These are phyloP conservation scores for Beaufortia kweichowensis DNA, from an alignment of 2,113 vertebrate species.

Conservation along the genomic window DNA sequence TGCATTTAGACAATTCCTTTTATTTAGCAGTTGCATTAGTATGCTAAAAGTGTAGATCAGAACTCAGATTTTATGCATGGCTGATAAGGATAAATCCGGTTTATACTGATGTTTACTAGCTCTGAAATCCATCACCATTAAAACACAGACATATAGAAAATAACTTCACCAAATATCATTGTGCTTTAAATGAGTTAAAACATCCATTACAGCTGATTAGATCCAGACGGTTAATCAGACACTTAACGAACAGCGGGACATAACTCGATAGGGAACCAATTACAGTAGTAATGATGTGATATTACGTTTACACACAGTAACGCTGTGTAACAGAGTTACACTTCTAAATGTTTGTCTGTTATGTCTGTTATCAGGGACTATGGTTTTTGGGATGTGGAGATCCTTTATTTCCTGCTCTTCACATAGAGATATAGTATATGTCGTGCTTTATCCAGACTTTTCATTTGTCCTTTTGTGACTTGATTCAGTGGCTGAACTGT, in stretches of 20 bases:
- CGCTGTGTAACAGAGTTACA: not conserved
- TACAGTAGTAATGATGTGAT: not conserved
- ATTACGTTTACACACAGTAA: not conserved
- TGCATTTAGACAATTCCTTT: constrained; percentile 6
- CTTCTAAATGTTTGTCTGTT: not conserved
- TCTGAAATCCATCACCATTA: no score
- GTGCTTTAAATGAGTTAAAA: not conserved
- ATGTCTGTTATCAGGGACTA: not conserved
- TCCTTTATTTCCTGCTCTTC: not conserved
- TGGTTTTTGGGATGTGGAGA: not conserved
- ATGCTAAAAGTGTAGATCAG: not conserved
- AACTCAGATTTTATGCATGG: not conserved
- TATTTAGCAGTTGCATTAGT: not conserved
- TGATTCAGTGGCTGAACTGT: not conserved
- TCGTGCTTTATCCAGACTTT: not conserved
- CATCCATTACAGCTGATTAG: not conserved
- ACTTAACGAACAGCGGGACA: not conserved
- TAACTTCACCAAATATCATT: not conserved
- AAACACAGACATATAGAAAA: not conserved
- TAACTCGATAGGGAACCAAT: not conserved
- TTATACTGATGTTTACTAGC: not conserved
- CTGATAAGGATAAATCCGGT: not conserved
- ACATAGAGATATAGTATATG: not conserved
- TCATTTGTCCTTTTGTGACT: not conserved
- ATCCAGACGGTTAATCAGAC: constrained; percentile 11